Percentiles rank a stretch among this genome's conserved stretches.
phyloP scores from a whole-genome alignment of 1,140 invertebrate genomes.

The Homalodisca vitripennis region DNA sequence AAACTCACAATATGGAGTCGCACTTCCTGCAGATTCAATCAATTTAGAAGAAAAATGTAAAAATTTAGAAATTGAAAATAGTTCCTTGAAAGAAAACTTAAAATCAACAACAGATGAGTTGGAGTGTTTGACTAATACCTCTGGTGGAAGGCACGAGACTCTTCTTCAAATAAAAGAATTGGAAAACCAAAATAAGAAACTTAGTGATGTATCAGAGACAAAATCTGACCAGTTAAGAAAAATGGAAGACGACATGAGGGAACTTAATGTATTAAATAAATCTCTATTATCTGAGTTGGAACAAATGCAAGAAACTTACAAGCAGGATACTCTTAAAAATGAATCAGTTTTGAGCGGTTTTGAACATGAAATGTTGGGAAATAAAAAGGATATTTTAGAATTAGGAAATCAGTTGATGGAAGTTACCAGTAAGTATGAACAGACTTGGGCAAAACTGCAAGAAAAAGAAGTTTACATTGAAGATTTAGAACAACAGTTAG shows the following conservation, averaged over 20 bases:
- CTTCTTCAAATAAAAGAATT: constrained; percentile 28
- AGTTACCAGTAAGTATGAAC: constrained; percentile 32
- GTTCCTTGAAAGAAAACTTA: constrained; percentile 40
- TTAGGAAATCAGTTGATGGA: constrained; percentile 36
- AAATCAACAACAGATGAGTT: constrained; percentile 46
- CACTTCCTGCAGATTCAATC: neutral
- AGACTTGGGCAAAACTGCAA: constrained; percentile 61
- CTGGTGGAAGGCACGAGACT: neutral
- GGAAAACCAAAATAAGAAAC: constrained; percentile 32
- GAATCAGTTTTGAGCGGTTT: constrained; percentile 31
- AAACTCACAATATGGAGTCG: neutral
- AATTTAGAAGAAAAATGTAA: constrained; percentile 3
- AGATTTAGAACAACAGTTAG: constrained; percentile 64
- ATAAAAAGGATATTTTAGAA: constrained; percentile 36
- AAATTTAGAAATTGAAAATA: neutral
- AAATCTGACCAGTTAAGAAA: constrained; percentile 8
- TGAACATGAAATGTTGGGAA: constrained; percentile 35
- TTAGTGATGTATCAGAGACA: constrained; percentile 18
- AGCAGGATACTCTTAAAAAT: constrained; percentile 33
- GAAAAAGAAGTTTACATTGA: constrained; percentile 71
- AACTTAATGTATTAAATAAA: constrained; percentile 16
- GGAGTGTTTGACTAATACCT: constrained; percentile 39
- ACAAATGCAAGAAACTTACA: constrained; percentile 34
- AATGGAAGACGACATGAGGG: constrained; percentile 8
- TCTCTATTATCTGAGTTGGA: constrained; percentile 26